Evolutionary conservation across 2,797 vertebrate species (phyloP), one percentile per base, ranked within the genome.

Genomic region (Notamacropus eugenii): DNA sequence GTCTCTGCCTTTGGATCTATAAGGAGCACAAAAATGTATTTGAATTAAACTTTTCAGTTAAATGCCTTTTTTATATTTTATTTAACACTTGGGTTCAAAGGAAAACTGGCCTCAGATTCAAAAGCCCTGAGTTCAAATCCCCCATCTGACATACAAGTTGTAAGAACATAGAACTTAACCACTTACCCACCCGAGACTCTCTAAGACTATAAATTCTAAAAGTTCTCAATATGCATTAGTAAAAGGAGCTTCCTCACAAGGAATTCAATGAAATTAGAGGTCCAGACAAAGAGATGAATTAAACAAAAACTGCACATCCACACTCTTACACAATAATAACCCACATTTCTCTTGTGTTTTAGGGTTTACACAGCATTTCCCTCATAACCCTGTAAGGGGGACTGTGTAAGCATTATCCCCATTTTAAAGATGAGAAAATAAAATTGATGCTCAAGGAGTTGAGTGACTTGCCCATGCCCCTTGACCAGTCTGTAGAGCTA

Each of bases 1-100:
- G 99, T 99, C 98, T 99, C 99, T 96, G 99, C 99, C 98, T 99
- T 99, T 95, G 99, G 99, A 98, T 99, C 99, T 99, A 98, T 94
- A 95, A 90, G 96, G 9, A 96, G 0, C 93, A 96, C 5, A 55
- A 91, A 93, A 93, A 96, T 31, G 40, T 31, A n/a, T 28, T 90
- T 87, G 9, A 29, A 93, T 54, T 91, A 67, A 93, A 57, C 4
- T 27, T 59, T 92, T 96, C 22, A 94, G 58, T 92, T 55, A 96
- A 91, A 1, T 27, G 9, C 74, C 74, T 87, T 87, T 46, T 50
- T 87, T 10, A 50, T 10, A 50, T 40, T 87, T 46, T 46, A 46
- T 40, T 82, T 87, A 87, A 56, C 22, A 46, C n/a, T 82, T 82
- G 9, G 1, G n/a, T 46, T 82, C 46, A 46, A 24, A 82, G 67